Evolutionary conservation across 1,140 invertebrate genomes (phyloP).

Genomic region (Gonatopus flavifemur): DNA sequence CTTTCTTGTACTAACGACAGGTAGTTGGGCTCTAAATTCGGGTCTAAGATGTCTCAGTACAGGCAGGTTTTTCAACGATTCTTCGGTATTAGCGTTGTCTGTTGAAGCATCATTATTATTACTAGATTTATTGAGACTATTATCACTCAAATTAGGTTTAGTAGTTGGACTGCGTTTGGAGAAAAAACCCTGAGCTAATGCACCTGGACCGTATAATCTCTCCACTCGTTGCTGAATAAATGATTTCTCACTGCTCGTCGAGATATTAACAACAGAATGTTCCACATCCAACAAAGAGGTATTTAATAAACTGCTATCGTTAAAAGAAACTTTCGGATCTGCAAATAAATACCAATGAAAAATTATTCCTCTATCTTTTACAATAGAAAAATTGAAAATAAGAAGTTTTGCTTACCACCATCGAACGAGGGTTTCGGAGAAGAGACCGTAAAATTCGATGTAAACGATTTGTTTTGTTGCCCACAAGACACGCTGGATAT

Average conservation of each 20-base stretch:
- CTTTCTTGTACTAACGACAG: conserved; percentile 67
- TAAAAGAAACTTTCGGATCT: conserved; percentile 42
- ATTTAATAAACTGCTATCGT: conserved; percentile 41
- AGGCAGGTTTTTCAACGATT: conserved; percentile 62
- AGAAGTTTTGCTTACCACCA: conserved; percentile 31
- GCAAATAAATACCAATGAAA: conserved; percentile 4
- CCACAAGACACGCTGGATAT: conserved; percentile 40
- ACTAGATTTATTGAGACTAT: conserved; percentile 52
- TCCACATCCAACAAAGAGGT: conserved; percentile 34
- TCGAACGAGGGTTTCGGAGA: conserved; percentile 34
- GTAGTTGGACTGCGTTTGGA: conserved; percentile 56
- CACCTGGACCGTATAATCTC: conserved; percentile 81
- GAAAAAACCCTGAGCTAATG: conserved; percentile 80
- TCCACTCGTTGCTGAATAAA: conserved; percentile 88
- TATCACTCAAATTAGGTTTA: conserved; percentile 47
- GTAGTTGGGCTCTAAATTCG: conserved; percentile 81
- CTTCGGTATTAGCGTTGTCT: conserved; percentile 46
- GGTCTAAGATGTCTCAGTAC: conserved; percentile 79
- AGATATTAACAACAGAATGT: conserved; percentile 38
- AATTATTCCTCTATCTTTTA: not conserved
- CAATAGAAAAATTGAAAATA: not conserved
- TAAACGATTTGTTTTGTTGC: conserved; percentile 45
- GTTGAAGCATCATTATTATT: conserved; percentile 48
- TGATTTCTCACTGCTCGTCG: conserved; percentile 67
- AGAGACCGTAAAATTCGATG: conserved; percentile 35